A percentile compares a stretch with the other conserved stretches of the same genome.
Evolutionary conservation across 2,888 invertebrate genomes (phyloP).

Genomic region (Rotaria magnacalcarata): DNA sequence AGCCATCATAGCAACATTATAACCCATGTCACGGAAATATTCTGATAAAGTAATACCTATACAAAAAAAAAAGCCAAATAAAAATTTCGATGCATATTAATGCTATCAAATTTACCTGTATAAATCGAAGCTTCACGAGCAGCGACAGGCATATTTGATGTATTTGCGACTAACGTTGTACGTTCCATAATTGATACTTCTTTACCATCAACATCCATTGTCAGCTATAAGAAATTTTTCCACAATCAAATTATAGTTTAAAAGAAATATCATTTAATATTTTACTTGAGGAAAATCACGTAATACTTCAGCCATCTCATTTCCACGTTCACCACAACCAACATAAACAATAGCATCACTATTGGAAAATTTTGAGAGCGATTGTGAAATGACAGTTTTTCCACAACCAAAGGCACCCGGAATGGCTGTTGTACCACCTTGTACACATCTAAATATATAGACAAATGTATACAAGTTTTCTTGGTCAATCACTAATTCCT

Average conservation of each 20-base stretch:
- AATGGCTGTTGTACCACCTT: constrained; percentile 96
- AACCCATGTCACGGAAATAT: constrained; percentile 94
- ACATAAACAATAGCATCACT: constrained; percentile 98
- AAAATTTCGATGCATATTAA: no score
- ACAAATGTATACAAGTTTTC: neutral
- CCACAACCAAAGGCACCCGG: constrained; percentile 99
- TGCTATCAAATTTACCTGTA: constrained; percentile 65
- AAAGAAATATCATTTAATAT: neutral
- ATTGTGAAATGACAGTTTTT: constrained; percentile 99
- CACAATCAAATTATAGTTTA: neutral
- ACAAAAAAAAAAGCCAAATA: neutral
- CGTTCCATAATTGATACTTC: constrained; percentile 98
- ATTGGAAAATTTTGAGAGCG: constrained; percentile 97
- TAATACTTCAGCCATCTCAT: constrained; percentile 98
- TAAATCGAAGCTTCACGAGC: constrained; percentile 99
- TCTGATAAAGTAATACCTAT: constrained; percentile 78
- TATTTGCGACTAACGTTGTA: constrained; percentile 96
- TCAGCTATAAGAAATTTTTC: constrained; percentile 63
- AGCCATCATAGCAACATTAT: constrained; percentile 99
- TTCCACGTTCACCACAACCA: constrained; percentile 98
- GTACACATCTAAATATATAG: constrained; percentile 72
- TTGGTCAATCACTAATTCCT: neutral
- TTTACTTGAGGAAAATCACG: constrained; percentile 81
- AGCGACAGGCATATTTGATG: constrained; percentile 99
- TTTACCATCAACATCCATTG: constrained; percentile 87